Conservation (phyloP, 2,888 invertebrate genomes). For the Panopea generosa region DNA sequence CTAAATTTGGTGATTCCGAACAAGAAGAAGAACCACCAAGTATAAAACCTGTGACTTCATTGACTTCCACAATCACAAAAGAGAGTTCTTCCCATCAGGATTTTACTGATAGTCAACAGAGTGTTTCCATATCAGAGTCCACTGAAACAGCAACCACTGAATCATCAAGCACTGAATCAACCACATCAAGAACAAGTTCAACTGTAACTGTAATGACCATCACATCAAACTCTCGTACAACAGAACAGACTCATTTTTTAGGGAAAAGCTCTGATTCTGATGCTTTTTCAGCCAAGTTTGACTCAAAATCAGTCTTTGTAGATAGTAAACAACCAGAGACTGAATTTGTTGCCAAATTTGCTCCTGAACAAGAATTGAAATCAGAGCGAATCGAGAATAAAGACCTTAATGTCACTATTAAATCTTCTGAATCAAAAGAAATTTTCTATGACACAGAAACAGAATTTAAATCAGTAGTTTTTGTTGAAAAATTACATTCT, state of each 20-base stretch:
- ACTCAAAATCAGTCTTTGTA: constrained; percentile 19
- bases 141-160: too few species aligned
- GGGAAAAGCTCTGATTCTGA: constrained; percentile 63
- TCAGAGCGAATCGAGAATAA: constrained; percentile 37
- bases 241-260: constrained; percentile 62
- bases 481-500: constrained; percentile 18
- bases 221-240: constrained; percentile 14
- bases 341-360: constrained; percentile 23
- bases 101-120: too few species aligned
- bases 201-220: neutral
- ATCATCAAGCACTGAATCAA: neutral
- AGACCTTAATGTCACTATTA: neutral
- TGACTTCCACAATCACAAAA: too few species aligned
- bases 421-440: constrained; percentile 13
- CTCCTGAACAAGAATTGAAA: constrained; percentile 55
- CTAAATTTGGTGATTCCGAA: neutral
- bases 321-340: constrained; percentile 12
- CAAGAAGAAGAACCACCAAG: too few species aligned
- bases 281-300: constrained; percentile 50
- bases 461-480: constrained; percentile 15
- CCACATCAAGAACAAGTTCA: neutral
- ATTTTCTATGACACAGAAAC: constrained; percentile 33
- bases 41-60: too few species aligned
- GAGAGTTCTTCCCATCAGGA: too few species aligned
- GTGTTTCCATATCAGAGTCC: neutral